Conservation (phyloP, 2,888 invertebrate genomes). For the Tinea trinotella region DNA sequence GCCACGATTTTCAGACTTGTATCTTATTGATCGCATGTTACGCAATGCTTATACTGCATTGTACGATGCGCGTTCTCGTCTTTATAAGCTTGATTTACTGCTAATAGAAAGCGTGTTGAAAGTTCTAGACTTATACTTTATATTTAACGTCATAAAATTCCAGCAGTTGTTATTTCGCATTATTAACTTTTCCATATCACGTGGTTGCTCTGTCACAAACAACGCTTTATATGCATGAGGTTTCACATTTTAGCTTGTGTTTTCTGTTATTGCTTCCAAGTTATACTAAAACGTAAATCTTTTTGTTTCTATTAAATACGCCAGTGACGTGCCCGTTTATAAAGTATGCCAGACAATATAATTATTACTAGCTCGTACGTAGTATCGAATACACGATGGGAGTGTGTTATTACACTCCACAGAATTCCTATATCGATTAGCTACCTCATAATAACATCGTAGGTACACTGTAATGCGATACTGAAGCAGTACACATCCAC, state of each 20-base stretch:
- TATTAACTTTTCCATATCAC: background rate
- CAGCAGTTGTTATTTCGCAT: background rate
- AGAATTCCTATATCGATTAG: background rate
- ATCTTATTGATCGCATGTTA: background rate
- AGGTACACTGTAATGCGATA: too few species aligned
- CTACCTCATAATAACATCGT: background rate
- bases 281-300: too few species aligned
- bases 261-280: too few species aligned
- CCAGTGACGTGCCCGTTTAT: too few species aligned
- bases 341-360: background rate
- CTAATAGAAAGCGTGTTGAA: background rate
- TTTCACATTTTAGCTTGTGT: background rate
- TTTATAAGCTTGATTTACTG: slow-evolving; percentile 3
- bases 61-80: background rate
- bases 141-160: background rate
- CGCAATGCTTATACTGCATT: background rate
- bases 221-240: background rate
- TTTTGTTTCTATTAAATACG: too few species aligned
- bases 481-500: too few species aligned
- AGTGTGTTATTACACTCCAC: background rate
- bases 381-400: background rate
- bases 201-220: background rate
- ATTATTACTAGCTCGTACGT: background rate
- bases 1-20: background rate
- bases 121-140: background rate